These are phyloP conservation scores for Pipistrellus pipistrellus DNA, from an alignment of 2,797 vertebrate species.

Conservation along the genomic window DNA sequence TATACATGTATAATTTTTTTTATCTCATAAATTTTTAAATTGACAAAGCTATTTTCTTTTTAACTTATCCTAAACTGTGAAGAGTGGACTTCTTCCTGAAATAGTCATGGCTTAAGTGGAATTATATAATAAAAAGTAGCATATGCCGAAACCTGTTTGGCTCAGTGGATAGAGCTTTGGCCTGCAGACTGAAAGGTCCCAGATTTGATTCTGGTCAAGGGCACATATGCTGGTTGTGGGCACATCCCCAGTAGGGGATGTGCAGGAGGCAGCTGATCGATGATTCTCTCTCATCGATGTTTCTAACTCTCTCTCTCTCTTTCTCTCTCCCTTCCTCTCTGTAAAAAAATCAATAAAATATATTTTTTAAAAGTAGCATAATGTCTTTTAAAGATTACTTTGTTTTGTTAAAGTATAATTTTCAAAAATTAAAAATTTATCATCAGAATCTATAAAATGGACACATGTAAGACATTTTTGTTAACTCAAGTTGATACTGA, in stretches of 20 bases:
- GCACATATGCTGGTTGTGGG: too few species aligned
- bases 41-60: conserved; percentile 35
- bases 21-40: background rate
- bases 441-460: conserved; percentile 21
- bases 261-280: too few species aligned
- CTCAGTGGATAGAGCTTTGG: too few species aligned
- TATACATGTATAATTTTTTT: background rate
- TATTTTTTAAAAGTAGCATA: background rate
- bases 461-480: background rate
- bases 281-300: too few species aligned
- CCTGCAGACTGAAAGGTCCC: too few species aligned
- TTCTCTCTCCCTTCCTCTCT: too few species aligned
- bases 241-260: too few species aligned
- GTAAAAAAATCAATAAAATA: too few species aligned
- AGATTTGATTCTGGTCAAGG: too few species aligned
- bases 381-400: background rate
- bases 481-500: conserved; percentile 13
- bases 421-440: background rate
- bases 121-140: conserved; percentile 22
- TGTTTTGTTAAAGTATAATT: background rate
- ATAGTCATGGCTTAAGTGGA: background rate
- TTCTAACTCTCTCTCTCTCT: too few species aligned
- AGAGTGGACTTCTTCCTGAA: conserved; percentile 11
- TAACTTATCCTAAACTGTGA: conserved; percentile 10
- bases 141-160: too few species aligned